These are phyloP conservation scores for Amphipyra berbera DNA, from an alignment of 2,888 invertebrate species.

Conservation along the genomic window DNA sequence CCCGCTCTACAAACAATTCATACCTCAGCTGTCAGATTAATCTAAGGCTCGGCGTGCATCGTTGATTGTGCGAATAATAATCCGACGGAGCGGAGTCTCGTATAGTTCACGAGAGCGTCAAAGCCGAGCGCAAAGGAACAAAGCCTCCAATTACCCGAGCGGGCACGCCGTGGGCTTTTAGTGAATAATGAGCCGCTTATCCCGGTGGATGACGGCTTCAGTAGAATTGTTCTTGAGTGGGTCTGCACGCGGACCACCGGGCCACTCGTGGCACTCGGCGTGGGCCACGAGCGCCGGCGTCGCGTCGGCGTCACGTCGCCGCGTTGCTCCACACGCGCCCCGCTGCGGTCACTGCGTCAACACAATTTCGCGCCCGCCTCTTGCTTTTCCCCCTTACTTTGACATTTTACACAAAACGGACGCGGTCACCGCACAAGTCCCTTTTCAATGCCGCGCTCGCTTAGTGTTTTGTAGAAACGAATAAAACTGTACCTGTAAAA, in stretches of 20 bases:
- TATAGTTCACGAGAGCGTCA: constrained; percentile 81
- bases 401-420: constrained; percentile 84
- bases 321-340: constrained; percentile 48
- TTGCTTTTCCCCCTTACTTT: constrained; percentile 78
- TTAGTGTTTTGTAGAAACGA: constrained; percentile 50
- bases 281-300: constrained; percentile 14
- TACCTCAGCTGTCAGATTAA: constrained; percentile 84
- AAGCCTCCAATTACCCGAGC: constrained; percentile 88
- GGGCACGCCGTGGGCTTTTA: constrained; percentile 88
- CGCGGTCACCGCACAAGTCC: constrained; percentile 78
- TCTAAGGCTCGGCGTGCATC: constrained; percentile 77
- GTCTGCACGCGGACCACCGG: constrained; percentile 77
- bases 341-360: constrained; percentile 79
- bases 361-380: constrained; percentile 77
- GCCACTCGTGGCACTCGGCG: constrained; percentile 35
- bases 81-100: constrained; percentile 73
- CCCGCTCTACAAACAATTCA: constrained; percentile 75
- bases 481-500: constrained; percentile 41
- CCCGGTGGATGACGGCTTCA: constrained; percentile 83
- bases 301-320: constrained; percentile 18
- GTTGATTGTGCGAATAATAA: constrained; percentile 87
- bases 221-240: constrained; percentile 84
- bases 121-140: constrained; percentile 86
- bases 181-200: constrained; percentile 89
- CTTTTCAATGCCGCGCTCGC: constrained; percentile 71